Evolutionary conservation across 1,140 invertebrate genomes (phyloP), one percentile per base, ranked within the genome.

Genomic region (Trichomalopsis sarcophagae): DNA sequence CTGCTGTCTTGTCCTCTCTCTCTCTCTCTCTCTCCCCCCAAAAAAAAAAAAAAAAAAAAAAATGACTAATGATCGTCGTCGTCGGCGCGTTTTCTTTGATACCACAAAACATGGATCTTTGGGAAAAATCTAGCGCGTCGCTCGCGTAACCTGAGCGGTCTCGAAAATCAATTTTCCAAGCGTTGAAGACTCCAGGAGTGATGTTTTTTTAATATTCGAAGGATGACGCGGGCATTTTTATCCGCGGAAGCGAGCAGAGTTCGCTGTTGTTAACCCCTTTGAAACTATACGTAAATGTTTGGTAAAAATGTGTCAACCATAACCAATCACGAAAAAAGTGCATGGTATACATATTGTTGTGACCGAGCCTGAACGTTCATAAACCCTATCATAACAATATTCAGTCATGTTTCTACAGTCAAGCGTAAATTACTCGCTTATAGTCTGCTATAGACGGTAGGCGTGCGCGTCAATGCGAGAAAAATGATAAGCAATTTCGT

Each of bases 21-120:
- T 66, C 50, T 27, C 27, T 2, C 27, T 27, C 27, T 27, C 27
- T 27, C 27, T 27, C n/a, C n/a, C n/a, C n/a, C n/a, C n/a, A n/a
- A n/a, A n/a, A n/a, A n/a, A n/a, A n/a, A n/a, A n/a, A n/a, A n/a
- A n/a, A n/a, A n/a, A n/a, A 50, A 84, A 47, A 84, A 81, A 84
- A 68, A 50, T 85, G 84, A 85, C 79, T 85, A 81, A 85, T 85
- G 84, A 85, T 81, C 44, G 11, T 33, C 23, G 2, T 2, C 10
- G 36, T 17, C 50, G 71, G 77, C 6, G 30, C 73, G 21, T 11
- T 55, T 75, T 66, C 84, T 85, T 85, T 85, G 74, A 85, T 85
- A 81, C 6, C 21, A 36, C 66, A 1, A 44, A 30, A 14, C 79
- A 73, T 17, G 27, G 50, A 86, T 74, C 75, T 78, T 68, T 9